Evolutionary conservation across 2,888 invertebrate species (phyloP).

Genomic region (Trypoxylon attenuatum): DNA sequence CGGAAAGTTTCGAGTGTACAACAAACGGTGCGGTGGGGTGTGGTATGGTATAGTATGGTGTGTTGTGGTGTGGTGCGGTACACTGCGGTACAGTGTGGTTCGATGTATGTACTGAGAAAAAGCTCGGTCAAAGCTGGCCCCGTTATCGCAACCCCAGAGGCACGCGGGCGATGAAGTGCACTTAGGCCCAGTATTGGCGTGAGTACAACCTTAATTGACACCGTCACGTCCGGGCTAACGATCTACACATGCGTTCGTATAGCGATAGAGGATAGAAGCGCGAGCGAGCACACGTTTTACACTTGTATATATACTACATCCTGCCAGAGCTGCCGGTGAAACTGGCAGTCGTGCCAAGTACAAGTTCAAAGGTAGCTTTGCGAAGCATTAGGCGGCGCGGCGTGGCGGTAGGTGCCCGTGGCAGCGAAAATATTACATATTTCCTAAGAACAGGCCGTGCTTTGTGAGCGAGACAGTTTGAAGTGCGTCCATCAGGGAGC

Average conservation of each 20-base stretch:
- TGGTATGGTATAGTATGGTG: too few relatives aligned
- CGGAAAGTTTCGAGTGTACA: background rate
- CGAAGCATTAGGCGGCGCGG: background rate
- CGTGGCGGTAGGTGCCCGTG: background rate
- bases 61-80: too few relatives aligned
- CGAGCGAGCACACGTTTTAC: too few relatives aligned
- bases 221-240: background rate
- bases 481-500: slow-evolving; percentile 53
- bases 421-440: slow-evolving; percentile 48
- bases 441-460: slow-evolving; percentile 48
- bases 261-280: too few relatives aligned
- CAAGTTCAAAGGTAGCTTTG: background rate
- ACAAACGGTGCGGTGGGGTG: too few relatives aligned
- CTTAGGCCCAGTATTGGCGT: background rate
- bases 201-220: background rate
- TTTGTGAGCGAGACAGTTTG: slow-evolving; percentile 51
- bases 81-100: too few relatives aligned
- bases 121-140: background rate
- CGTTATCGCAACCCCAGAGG: background rate
- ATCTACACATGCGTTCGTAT: background rate
- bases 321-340: too few relatives aligned
- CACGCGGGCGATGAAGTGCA: background rate
- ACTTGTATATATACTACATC: too few relatives aligned
- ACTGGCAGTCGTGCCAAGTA: too few relatives aligned
- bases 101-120: background rate